These are phyloP conservation scores for Scaptomyza graminum DNA, from an alignment of 1,140 invertebrate genomes.

Conservation along the genomic window DNA sequence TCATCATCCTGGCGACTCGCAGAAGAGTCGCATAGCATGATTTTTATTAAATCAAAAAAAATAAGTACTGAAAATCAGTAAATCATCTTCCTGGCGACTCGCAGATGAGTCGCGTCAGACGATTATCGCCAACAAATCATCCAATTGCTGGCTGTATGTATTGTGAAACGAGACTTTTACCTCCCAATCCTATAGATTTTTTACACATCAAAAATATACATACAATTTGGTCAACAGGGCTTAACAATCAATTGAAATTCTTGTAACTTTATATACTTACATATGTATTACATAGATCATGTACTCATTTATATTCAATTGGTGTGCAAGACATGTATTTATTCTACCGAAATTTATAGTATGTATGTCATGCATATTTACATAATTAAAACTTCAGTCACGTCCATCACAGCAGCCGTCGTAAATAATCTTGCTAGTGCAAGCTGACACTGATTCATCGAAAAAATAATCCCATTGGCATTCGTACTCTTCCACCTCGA, in stretches of 20 bases:
- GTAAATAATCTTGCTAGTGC: conserved; percentile 57
- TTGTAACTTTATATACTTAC: neutral
- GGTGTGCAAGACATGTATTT: neutral
- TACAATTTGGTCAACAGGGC: neutral
- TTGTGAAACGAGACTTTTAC: too few species aligned
- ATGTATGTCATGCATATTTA: neutral
- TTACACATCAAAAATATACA: too few species aligned
- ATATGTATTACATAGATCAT: neutral
- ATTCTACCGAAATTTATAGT: neutral
- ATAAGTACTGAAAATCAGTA: too few species aligned
- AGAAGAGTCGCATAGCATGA: too few species aligned
- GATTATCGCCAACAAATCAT: too few species aligned
- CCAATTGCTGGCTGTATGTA: too few species aligned
- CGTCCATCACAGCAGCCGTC: conserved; percentile 64
- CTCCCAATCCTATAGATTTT: too few species aligned
- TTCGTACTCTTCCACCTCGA: conserved; percentile 33
- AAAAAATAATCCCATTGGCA: conserved; percentile 71
- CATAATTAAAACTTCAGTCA: conserved; percentile 28
- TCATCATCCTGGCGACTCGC: too few species aligned
- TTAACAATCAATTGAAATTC: neutral
- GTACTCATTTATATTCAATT: neutral
- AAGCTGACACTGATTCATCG: conserved; percentile 57
- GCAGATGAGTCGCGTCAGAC: too few species aligned
- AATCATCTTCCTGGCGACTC: too few species aligned
- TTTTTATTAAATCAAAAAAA: too few species aligned